Evolutionary conservation across 2,113 vertebrate genomes (phyloP).

Genomic region (Ammodramus savannarum): DNA sequence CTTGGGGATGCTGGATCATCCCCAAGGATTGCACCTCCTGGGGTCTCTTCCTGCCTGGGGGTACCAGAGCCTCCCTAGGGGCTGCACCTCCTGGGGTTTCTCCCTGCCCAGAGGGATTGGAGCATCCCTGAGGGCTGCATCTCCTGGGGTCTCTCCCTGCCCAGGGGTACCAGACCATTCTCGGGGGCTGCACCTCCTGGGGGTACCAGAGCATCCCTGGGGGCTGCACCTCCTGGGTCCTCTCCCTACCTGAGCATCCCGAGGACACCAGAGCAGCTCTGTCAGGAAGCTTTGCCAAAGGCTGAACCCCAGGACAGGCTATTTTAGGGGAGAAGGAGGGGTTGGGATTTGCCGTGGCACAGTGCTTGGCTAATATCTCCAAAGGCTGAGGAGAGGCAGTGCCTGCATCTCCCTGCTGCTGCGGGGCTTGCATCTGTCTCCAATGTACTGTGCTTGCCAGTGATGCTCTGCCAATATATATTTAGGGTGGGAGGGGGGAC

Average conservation of each 20-base stretch:
- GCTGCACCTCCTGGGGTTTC: conserved; percentile 32
- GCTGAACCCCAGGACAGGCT: neutral
- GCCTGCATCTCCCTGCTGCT: neutral
- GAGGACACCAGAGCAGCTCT: neutral
- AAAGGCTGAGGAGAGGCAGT: neutral
- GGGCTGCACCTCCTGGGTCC: neutral
- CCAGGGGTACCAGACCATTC: neutral
- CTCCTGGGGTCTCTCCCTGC: conserved; percentile 16
- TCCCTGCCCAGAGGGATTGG: neutral
- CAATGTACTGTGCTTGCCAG: neutral
- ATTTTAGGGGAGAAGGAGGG: neutral
- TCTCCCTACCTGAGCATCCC: neutral
- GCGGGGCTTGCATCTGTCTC: neutral
- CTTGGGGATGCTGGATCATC: neutral
- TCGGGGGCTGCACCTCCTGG: neutral
- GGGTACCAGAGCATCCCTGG: neutral
- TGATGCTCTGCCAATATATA: neutral
- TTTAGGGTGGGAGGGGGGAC: neutral
- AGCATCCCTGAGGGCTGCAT: neutral
- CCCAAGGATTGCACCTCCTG: neutral
- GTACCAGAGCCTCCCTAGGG: neutral
- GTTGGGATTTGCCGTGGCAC: neutral
- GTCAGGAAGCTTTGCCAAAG: neutral
- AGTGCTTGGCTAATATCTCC: neutral
- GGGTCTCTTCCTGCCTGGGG: no score